A percentile compares a stretch with the other conserved stretches of the same genome.
These are phyloP conservation scores for Tenualosa thibaudeaui DNA, from an alignment of 2,797 vertebrate genomes.

Conservation along the genomic window DNA sequence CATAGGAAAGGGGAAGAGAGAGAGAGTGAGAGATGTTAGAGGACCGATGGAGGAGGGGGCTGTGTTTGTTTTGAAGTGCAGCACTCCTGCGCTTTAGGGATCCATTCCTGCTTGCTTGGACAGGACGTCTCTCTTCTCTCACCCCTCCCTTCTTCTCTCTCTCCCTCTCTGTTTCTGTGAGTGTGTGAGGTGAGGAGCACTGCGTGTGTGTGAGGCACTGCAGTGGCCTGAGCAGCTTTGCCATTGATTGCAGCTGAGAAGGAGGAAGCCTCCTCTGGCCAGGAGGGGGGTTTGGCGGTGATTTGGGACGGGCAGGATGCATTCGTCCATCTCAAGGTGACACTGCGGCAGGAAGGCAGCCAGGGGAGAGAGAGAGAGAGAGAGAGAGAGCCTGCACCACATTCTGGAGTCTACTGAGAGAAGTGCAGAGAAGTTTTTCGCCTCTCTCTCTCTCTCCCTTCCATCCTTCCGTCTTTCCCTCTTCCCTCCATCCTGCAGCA, in stretches of 20 bases:
- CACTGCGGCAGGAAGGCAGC: slow-evolving; percentile 43
- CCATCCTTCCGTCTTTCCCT: slow-evolving; percentile 2
- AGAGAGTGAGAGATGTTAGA: slow-evolving; percentile 33
- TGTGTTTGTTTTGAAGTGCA: slow-evolving; percentile 65
- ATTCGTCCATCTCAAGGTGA: slow-evolving; percentile 66
- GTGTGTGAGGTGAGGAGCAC: slow-evolving; percentile 26
- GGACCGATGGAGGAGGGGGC: slow-evolving; percentile 63
- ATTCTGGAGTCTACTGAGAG: slow-evolving; percentile 36
- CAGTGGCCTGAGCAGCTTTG: slow-evolving; percentile 40
- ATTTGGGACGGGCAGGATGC: slow-evolving; percentile 38
- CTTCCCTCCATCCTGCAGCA: slow-evolving; percentile 13
- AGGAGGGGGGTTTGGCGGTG: slow-evolving; percentile 40
- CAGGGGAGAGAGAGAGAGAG: background rate
- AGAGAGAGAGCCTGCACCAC: background rate
- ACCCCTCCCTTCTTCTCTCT: slow-evolving; percentile 5
- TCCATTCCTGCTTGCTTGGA: slow-evolving; percentile 41
- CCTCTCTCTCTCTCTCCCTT: slow-evolving; percentile 18
- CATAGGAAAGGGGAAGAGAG: background rate
- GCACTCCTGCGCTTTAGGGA: slow-evolving; percentile 46
- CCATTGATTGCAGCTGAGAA: slow-evolving; percentile 41
- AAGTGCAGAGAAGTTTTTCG: slow-evolving; percentile 35
- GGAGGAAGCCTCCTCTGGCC: slow-evolving; percentile 28
- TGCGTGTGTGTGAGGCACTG: slow-evolving; percentile 37
- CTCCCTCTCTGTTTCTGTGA: slow-evolving; percentile 9
- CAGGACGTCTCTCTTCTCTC: slow-evolving; percentile 40